These are phyloP conservation scores for Lasiurus cinereus DNA, from an alignment of 2,113 vertebrate genomes.

Conservation along the genomic window DNA sequence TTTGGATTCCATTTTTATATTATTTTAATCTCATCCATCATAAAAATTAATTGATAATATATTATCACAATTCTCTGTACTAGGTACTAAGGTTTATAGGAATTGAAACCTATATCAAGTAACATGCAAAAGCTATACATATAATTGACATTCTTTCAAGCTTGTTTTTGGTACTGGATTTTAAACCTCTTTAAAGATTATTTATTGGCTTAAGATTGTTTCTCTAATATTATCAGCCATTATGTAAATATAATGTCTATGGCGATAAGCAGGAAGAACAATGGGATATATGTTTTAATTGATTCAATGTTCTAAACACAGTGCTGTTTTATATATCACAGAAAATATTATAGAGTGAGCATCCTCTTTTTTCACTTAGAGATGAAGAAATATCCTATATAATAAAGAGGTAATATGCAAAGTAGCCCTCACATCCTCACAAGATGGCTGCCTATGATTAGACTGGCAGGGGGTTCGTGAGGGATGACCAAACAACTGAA, in stretches of 20 bases:
- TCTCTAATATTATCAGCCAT: background rate
- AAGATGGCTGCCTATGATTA: no score
- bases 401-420: no score
- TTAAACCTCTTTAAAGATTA: constrained; percentile 27
- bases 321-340: background rate
- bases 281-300: background rate
- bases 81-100: background rate
- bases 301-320: background rate
- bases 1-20: background rate
- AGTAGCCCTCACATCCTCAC: no score
- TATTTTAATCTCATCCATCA: background rate
- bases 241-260: background rate
- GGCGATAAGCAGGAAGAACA: background rate
- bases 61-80: background rate
- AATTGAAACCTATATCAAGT: background rate
- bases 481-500: no score
- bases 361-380: background rate
- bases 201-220: background rate
- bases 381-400: background rate
- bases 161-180: background rate
- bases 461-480: no score
- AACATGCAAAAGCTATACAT: no score
- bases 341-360: background rate
- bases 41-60: background rate
- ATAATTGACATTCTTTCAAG: no score